Base-by-base conservation (phyloP, 2,888 invertebrate species). In the Scaptomyza polygonia region DNA sequence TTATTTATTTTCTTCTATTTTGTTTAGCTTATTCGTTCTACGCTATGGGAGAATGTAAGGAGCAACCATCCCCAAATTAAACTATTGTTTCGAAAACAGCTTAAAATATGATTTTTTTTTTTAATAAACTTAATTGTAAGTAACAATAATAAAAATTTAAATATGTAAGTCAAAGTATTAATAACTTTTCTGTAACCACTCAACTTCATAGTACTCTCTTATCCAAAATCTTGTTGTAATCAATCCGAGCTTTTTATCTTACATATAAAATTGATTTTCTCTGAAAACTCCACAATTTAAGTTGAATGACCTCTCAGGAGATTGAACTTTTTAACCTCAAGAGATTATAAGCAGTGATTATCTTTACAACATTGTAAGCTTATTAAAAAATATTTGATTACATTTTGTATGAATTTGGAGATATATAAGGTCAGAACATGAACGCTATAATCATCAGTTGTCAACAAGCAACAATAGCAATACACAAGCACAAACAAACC, bases 21-120 rank as follows among this genome's bases (percentile, higher is more conserved):
- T 3, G 0, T 14, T 21, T 2, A 62, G 62, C 62, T 21, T 62
- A 62, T 16, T 62, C 63, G 21, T 62, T 11, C 34, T 62, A 49
- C 29, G n/a, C n/a, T 4, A 7, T 62, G 5, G 62, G 63, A 0
- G 16, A 49, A 43, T 62, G 62, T 29, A 2, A 1, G 3, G 16
- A 43, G 21, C 30, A 1, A 4, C 48, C 63, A 9, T n/a, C 16
- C 12, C 6, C 21, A 1, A 34, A 9, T 2, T 34, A 1, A 61
- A 30, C 7, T 5, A 12, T 16, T 16, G 7, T 7, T 29, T 47
- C 8, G 11, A 12, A 7, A 45, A 0, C 1, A n/a, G 16, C 27
- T 9, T 3, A 12, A 12, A 14, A 2, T n/a, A n/a, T 11, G 5
- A 5, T 14, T 34, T 7, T 1, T 12, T 12, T 12, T 32, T 29